Base-by-base conservation (phyloP, 2,888 invertebrate species). In the Erebia aethiops region DNA sequence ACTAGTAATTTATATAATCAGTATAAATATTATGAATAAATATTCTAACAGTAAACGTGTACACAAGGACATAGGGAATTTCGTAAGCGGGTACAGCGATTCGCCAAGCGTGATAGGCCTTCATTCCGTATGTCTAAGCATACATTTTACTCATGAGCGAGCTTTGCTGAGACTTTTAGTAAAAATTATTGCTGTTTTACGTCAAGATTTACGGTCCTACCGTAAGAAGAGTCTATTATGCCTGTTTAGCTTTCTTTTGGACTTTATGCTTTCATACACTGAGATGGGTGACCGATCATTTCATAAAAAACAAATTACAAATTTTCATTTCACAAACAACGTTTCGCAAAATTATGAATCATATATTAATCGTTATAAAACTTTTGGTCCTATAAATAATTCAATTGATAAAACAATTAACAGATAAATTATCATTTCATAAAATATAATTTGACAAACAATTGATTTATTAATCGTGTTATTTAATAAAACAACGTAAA, bases 81-180 rank as follows among this genome's bases (percentile, higher is more conserved):
- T 63, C 35, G 46, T 63, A 66, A 69, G 69, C 52, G 67, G 54
- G 41, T 26, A 49, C n/a, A 57, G 41, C 8, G 35, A 52, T 18
- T 67, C 67, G 58, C 46, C 26, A 60, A 60, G 60, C 67, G 51
- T 49, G 46, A 58, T 41, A 60, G 67, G 51, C 51, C 60, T 60
- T 49, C 52, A 70, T 74, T 72, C 72, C 76, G 70, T 73, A 69
- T 77, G 73, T 79, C 75, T 76, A 71, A 63, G 77, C 77, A 74
- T 76, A 76, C 76, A 77, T 76, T 77, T 69, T 73, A 77, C 74
- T 70, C 68, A 70, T 78, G 80, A 80, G 80, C 78, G 79, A 78
- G 76, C 76, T 75, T 77, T 76, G 71, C 73, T 73, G 74, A 77
- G 74, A 72, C 26, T 72, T 76, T 74, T 71, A 78, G 73, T 78